Conservation (phyloP, 2,797 vertebrate species). For the Thaleichthys pacificus region DNA sequence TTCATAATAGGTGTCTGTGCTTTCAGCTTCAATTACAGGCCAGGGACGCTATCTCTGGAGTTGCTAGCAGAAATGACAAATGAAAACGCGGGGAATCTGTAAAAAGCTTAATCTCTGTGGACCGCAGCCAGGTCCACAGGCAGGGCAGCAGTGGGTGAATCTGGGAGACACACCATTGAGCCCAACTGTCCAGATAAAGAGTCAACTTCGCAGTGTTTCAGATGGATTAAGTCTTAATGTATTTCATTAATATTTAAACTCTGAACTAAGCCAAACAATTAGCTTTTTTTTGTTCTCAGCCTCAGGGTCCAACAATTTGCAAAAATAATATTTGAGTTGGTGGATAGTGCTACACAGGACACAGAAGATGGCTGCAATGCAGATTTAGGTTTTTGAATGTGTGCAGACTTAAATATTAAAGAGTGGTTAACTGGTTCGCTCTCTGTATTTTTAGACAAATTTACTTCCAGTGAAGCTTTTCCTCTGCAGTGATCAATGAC, state of each 20-base stretch:
- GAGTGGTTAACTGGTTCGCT: too few species aligned
- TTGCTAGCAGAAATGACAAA: constrained; percentile 34
- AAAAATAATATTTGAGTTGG: constrained; percentile 35
- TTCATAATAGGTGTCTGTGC: constrained; percentile 39
- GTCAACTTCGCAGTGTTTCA: constrained; percentile 7
- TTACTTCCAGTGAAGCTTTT: too few species aligned
- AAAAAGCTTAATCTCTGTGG: constrained; percentile 29
- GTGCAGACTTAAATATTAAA: too few species aligned
- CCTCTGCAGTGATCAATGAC: not conserved
- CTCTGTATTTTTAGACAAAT: too few species aligned
- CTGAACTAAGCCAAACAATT: not conserved
- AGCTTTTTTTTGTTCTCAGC: not conserved
- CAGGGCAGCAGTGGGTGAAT: constrained; percentile 9
- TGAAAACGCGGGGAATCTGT: constrained; percentile 32
- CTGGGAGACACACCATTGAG: constrained; percentile 13
- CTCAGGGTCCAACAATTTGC: constrained; percentile 11
- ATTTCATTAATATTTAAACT: constrained; percentile 16
- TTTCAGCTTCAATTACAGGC: constrained; percentile 39
- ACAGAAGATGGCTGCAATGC: not conserved
- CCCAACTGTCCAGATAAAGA: constrained; percentile 15
- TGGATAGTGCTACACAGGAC: not conserved
- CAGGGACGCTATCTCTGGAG: constrained; percentile 25
- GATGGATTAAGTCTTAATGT: constrained; percentile 23
- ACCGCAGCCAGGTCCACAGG: constrained; percentile 21
- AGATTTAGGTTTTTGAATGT: not conserved